phyloP scores from a whole-genome alignment of 1,140 invertebrate species.

The Leptoteleia sp. region DNA sequence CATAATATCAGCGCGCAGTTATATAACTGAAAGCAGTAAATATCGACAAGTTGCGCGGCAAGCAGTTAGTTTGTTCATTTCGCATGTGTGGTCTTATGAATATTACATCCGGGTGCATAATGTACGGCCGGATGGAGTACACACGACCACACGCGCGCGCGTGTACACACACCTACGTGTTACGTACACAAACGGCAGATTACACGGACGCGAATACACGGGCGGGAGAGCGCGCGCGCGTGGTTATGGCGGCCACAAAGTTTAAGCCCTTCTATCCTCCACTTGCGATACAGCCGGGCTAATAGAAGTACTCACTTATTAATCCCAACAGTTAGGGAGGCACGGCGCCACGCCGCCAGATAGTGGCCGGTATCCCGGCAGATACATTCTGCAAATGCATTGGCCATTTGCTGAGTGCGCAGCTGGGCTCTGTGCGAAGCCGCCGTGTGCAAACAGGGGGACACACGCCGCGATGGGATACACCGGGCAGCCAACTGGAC shows the following conservation, averaged over 20 bases:
- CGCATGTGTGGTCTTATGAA: conserved; percentile 65
- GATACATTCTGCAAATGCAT: conserved; percentile 63
- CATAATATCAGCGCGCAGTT: conserved; percentile 49
- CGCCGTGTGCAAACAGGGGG: conserved; percentile 61
- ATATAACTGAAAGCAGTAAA: conserved; percentile 57
- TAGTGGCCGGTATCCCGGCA: conserved; percentile 36
- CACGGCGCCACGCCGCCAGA: conserved; percentile 40
- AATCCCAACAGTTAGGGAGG: conserved; percentile 65
- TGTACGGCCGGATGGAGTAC: conserved; percentile 50
- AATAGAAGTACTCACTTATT: conserved; percentile 67
- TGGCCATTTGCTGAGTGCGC: conserved; percentile 67
- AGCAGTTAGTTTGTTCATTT: conserved; percentile 60
- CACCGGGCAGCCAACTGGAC: conserved; percentile 2
- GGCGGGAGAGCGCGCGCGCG: conserved; percentile 6
- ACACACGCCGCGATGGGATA: conserved; percentile 40
- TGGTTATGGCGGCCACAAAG: conserved; percentile 45
- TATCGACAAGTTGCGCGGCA: conserved; percentile 62
- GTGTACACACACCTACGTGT: no score
- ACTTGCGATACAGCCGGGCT: conserved; percentile 60
- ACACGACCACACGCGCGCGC: conserved; percentile 7
- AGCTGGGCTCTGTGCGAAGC: conserved; percentile 60
- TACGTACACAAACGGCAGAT: conserved; percentile 48
- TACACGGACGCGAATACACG: background rate
- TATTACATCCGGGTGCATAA: conserved; percentile 66
- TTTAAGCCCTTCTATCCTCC: conserved; percentile 60